phyloP scores from a whole-genome alignment of 1,140 invertebrate genomes.

The Diachasma alloeum region DNA sequence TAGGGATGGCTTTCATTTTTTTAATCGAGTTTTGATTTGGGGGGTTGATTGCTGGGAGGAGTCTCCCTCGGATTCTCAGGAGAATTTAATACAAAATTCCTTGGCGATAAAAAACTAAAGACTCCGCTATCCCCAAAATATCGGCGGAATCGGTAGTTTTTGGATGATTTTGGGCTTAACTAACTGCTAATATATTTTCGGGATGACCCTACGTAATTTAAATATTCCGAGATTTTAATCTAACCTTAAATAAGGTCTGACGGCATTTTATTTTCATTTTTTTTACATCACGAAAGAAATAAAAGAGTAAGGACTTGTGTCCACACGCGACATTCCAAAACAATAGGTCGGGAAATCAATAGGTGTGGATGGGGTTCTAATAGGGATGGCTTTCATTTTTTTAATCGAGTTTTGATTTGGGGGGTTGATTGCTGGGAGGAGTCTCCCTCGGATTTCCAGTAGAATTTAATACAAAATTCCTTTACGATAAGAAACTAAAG shows the following conservation, averaged over 20 bases:
- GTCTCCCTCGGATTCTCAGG: not conserved
- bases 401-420: not conserved
- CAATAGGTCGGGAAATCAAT: conserved; percentile 30
- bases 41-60: not conserved
- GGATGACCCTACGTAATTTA: too few relatives aligned
- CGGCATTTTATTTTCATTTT: too few relatives aligned
- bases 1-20: not conserved
- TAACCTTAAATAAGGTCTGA: too few relatives aligned
- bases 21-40: not conserved
- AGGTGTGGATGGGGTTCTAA: not conserved
- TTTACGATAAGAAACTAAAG: too few relatives aligned
- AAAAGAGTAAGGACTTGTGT: not conserved
- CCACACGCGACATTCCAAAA: conserved; percentile 23
- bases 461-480: too few relatives aligned
- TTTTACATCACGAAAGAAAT: not conserved
- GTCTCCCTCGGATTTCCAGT: not conserved
- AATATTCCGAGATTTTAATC: too few relatives aligned
- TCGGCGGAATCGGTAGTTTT: too few relatives aligned
- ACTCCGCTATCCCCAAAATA: too few relatives aligned
- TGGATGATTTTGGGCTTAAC: too few relatives aligned
- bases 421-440: not conserved
- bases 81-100: too few relatives aligned
- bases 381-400: not conserved
- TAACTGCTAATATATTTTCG: too few relatives aligned
- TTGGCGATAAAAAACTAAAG: too few relatives aligned